phyloP scores from a whole-genome alignment of 2,888 invertebrate species.

The Petrolisthes cinctipes region DNA sequence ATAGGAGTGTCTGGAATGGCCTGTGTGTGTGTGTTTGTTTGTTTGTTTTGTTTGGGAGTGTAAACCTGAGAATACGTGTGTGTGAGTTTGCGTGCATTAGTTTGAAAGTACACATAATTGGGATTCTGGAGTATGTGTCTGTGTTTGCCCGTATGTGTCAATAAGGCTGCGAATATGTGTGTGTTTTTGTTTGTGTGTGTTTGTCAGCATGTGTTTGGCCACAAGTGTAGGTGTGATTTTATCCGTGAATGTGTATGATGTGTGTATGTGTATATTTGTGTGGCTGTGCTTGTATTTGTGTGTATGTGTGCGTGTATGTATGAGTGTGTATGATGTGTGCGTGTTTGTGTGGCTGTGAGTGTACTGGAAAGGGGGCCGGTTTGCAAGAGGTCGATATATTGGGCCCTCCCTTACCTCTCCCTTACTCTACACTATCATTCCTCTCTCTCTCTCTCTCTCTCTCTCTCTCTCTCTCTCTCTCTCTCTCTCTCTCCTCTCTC shows the following conservation, averaged over 20 bases:
- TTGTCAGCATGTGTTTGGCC: not conserved
- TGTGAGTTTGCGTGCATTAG: too few relatives aligned
- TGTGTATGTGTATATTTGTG: not conserved
- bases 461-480: not conserved
- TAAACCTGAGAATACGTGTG: too few relatives aligned
- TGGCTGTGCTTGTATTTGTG: not conserved
- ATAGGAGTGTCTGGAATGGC: too few relatives aligned
- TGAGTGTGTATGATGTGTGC: not conserved
- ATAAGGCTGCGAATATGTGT: not conserved
- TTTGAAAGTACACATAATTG: too few relatives aligned
- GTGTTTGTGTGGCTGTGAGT: not conserved
- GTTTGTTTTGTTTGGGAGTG: too few relatives aligned
- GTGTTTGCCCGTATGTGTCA: too few relatives aligned
- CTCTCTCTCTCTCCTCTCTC: not conserved
- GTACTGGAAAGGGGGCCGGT: not conserved
- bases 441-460: not conserved
- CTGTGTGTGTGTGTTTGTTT: too few relatives aligned
- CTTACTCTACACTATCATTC: not conserved
- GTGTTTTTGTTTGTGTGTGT: not conserved
- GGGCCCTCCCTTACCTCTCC: slow-evolving; percentile 19
- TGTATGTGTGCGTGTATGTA: not conserved
- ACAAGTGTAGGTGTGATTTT: not conserved
- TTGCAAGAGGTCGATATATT: slow-evolving; percentile 23
- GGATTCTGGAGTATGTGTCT: too few relatives aligned
- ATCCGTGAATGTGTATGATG: not conserved